Evolutionary conservation across 2,113 vertebrate genomes (phyloP).

Genomic region (Eclectus roratus): DNA sequence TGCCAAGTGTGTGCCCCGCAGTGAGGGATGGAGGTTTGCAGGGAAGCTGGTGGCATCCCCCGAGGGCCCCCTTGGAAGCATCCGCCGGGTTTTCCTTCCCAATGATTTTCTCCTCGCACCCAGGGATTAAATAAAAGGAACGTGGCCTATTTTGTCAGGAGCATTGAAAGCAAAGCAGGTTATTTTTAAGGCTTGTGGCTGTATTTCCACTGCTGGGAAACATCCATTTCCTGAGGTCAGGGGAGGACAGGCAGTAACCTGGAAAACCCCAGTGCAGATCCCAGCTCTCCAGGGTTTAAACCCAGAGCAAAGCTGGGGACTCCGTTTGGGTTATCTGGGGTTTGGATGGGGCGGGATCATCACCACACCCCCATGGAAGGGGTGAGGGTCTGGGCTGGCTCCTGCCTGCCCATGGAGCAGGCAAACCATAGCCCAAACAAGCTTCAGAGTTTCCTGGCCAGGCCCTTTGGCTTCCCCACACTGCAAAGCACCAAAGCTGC

Average conservation of each 20-base stretch:
- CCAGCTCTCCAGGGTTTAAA: fast-evolving
- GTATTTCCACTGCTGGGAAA: not conserved
- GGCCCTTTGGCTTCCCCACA: not conserved
- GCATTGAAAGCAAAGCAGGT: not conserved
- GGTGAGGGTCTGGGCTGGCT: not conserved
- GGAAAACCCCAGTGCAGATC: not conserved
- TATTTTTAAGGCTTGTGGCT: constrained; percentile 51
- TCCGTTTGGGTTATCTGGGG: fast-evolving
- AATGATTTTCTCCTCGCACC: not conserved
- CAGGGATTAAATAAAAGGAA: not conserved
- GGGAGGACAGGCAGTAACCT: constrained; percentile 34
- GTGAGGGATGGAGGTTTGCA: not conserved
- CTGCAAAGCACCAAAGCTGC: not conserved
- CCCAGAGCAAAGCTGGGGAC: not conserved
- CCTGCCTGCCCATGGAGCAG: not conserved
- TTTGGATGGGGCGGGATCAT: not conserved
- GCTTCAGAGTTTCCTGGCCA: not conserved
- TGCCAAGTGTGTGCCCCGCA: fast-evolving
- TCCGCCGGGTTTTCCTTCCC: not conserved
- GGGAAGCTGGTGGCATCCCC: not conserved
- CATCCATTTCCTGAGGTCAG: not conserved
- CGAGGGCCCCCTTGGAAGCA: not conserved
- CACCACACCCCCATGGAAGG: not conserved
- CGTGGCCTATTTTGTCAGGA: constrained; percentile 17
- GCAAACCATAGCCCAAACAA: not conserved